Percentiles rank a stretch among this genome's conserved stretches.
Conservation (phyloP, 2,888 invertebrate species). For the Andrena dorsata region DNA sequence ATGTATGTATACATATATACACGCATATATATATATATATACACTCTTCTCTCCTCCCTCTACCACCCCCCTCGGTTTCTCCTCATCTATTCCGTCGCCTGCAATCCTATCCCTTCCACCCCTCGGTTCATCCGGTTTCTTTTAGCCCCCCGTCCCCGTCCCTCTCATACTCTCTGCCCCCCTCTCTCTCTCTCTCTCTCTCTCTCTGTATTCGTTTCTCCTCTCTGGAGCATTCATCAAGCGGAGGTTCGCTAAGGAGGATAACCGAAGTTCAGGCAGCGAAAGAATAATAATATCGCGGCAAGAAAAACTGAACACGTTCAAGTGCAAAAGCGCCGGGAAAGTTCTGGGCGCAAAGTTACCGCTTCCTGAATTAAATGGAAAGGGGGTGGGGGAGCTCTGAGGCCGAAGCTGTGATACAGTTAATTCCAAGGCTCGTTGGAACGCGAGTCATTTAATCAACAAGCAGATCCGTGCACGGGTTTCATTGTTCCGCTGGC, state of each 20-base stretch:
- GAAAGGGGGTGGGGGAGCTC: constrained; percentile 13
- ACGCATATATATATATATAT: constrained; percentile 23
- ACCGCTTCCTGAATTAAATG: constrained; percentile 27
- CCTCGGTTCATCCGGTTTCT: constrained; percentile 36
- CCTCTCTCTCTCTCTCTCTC: not conserved
- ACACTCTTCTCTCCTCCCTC: constrained; percentile 19
- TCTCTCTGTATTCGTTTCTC: constrained; percentile 42
- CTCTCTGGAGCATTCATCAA: constrained; percentile 60
- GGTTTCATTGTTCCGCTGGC: not conserved
- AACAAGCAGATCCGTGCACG: constrained; percentile 1
- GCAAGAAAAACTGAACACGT: constrained; percentile 38
- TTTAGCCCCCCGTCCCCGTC: constrained; percentile 55
- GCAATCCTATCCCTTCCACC: constrained; percentile 53
- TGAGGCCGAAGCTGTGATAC: constrained; percentile 22
- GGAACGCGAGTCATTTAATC: constrained; percentile 20
- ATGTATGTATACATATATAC: constrained; percentile 24
- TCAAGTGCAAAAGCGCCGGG: constrained; percentile 24
- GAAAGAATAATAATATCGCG: constrained; percentile 62
- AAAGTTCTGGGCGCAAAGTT: constrained; percentile 36
- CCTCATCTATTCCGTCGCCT: constrained; percentile 68
- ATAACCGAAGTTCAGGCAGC: constrained; percentile 46
- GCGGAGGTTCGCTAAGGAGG: constrained; percentile 50
- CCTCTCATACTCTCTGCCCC: constrained; percentile 17
- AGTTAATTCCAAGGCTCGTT: constrained; percentile 38
- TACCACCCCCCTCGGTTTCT: constrained; percentile 61